Conservation (phyloP, 2,888 invertebrate genomes). For the Eilema sororculum region DNA sequence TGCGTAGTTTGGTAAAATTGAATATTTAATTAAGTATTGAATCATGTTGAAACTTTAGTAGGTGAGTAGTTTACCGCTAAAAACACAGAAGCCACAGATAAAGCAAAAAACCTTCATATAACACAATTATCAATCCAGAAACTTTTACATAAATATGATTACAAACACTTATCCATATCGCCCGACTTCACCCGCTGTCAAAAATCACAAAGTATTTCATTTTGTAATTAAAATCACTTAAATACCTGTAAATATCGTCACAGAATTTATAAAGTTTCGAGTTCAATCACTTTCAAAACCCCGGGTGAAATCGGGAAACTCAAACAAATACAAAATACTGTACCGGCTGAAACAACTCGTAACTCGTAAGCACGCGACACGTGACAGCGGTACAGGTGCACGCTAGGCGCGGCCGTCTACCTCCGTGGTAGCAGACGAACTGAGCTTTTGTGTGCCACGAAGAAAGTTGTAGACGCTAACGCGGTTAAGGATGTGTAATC, state of each 20-base stretch:
- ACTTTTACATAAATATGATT: not conserved
- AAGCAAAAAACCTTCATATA: not conserved
- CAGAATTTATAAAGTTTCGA: not conserved
- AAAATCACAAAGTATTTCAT: slow-evolving; percentile 12
- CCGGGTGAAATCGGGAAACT: slow-evolving; percentile 39
- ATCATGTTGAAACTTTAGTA: too few relatives aligned
- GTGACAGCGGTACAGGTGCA: slow-evolving; percentile 9
- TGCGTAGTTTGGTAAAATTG: not conserved
- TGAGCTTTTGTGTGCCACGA: slow-evolving; percentile 49
- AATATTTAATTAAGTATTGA: too few relatives aligned
- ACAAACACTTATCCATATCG: slow-evolving; percentile 19
- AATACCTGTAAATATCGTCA: not conserved
- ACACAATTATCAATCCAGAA: not conserved
- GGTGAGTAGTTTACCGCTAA: not conserved
- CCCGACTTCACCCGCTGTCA: slow-evolving; percentile 46
- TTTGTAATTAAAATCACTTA: not conserved
- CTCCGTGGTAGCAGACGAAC: slow-evolving; percentile 37
- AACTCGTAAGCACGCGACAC: slow-evolving; percentile 32
- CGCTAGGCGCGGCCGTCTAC: slow-evolving; percentile 33
- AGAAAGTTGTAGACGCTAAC: slow-evolving; percentile 46
- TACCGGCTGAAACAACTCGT: slow-evolving; percentile 44
- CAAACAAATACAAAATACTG: slow-evolving; percentile 28
- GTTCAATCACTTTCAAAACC: slow-evolving; percentile 16
- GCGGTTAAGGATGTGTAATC: slow-evolving; percentile 22
- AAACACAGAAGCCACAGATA: not conserved